Evolutionary conservation across 2,888 invertebrate species (phyloP).

Genomic region (Eristalinus aeneus): DNA sequence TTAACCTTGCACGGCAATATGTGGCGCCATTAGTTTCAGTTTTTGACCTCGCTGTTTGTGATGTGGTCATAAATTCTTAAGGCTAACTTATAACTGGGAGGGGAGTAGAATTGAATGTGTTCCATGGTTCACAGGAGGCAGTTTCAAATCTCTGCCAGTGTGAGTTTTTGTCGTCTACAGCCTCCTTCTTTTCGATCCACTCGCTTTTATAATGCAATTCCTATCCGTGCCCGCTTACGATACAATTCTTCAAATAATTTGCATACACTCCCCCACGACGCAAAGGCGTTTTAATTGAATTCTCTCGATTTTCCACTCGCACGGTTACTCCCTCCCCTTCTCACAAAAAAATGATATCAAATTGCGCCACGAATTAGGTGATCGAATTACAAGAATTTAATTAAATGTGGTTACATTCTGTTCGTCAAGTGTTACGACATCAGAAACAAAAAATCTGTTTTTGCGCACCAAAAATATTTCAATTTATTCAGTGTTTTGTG

Average conservation of each 20-base stretch:
- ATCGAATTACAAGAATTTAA: slow-evolving; percentile 9
- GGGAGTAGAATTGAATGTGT: background rate
- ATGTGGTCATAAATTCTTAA: background rate
- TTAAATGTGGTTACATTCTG: slow-evolving; percentile 12
- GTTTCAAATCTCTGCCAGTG: too few species aligned
- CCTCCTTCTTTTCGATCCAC: background rate
- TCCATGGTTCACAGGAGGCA: too few species aligned
- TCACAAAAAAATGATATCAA: background rate
- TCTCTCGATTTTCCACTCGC: background rate
- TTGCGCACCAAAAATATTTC: background rate
- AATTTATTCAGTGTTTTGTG: background rate
- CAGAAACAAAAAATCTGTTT: background rate
- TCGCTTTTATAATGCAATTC: too few species aligned
- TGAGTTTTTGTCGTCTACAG: too few species aligned
- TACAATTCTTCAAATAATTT: background rate
- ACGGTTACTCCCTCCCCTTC: too few species aligned
- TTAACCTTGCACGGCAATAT: background rate
- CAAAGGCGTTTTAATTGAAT: background rate
- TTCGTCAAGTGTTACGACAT: background rate
- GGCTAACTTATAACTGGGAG: background rate
- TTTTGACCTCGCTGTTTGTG: background rate
- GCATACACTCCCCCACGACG: background rate
- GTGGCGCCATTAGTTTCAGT: background rate
- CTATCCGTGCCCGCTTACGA: background rate
- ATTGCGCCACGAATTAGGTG: slow-evolving; percentile 2